Conservation (phyloP, 2,888 invertebrate species). For the Cerastoderma edule region DNA sequence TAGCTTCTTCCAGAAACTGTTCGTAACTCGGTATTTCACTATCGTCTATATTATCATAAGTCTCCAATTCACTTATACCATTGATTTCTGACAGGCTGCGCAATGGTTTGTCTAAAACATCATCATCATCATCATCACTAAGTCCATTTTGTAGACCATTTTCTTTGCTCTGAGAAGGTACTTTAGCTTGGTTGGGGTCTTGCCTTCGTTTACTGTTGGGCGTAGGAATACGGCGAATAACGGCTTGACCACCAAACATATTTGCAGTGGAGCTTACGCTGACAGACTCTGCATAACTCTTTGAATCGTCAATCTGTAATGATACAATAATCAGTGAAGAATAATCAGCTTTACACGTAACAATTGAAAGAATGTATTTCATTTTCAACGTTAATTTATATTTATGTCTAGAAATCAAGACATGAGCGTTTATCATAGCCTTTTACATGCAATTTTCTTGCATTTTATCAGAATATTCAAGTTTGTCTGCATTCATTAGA, state of each 20-base stretch:
- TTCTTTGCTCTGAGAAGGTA: constrained; percentile 28
- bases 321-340: not conserved
- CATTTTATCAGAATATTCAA: too few species aligned
- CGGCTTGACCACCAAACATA: constrained; percentile 68
- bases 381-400: not conserved
- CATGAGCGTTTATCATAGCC: not conserved
- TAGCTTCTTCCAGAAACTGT: constrained; percentile 47
- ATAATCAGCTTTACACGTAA: not conserved
- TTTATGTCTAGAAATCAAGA: not conserved
- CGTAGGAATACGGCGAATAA: constrained; percentile 66
- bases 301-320: constrained; percentile 53
- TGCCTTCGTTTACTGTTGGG: constrained; percentile 50
- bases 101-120: constrained; percentile 52
- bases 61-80: constrained; percentile 49
- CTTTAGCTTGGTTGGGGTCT: constrained; percentile 22
- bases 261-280: constrained; percentile 63
- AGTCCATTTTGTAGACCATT: constrained; percentile 6
- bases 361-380: not conserved
- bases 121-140: constrained; percentile 39
- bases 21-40: constrained; percentile 56
- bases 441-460: not conserved
- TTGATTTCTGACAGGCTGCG: constrained; percentile 54
- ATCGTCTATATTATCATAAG: constrained; percentile 54
- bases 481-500: too few species aligned
- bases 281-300: constrained; percentile 53